phyloP scores from a whole-genome alignment of 30 jellyfish, hydroid and myxozoan species.

The Hydractinia symbiolongicarpus region DNA sequence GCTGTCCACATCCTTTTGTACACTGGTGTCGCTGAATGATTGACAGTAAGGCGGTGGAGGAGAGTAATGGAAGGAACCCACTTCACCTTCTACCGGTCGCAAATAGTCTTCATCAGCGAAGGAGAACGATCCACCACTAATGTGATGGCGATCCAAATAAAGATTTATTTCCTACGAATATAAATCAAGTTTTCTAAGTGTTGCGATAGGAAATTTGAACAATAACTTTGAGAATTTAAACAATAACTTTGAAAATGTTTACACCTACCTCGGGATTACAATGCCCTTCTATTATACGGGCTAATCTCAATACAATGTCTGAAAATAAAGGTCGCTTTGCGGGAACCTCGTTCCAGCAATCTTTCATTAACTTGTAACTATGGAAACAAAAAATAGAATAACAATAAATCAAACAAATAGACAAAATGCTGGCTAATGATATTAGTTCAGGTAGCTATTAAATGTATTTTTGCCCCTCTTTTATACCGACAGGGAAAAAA shows the following conservation, averaged over 20 bases:
- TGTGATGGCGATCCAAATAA: conserved; percentile 53
- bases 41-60: conserved; percentile 82
- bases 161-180: conserved; percentile 6
- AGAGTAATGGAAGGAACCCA: conserved; percentile 46
- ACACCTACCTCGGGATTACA: conserved; percentile 61
- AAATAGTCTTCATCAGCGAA: conserved; percentile 42
- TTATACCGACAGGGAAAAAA: too few species aligned
- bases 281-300: conserved; percentile 65
- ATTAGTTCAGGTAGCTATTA: too few species aligned
- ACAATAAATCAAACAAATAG: background rate
- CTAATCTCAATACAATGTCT: conserved; percentile 57
- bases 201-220: background rate
- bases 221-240: background rate
- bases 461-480: too few species aligned
- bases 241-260: background rate
- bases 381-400: background rate
- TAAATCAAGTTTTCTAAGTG: background rate
- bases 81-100: conserved; percentile 63
- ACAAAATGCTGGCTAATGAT: background rate
- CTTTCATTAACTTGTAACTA: conserved; percentile 74
- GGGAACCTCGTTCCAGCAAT: conserved; percentile 77
- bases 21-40: conserved; percentile 8
- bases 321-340: conserved; percentile 65
- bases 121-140: conserved; percentile 23
- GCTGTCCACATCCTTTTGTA: background rate